Evolutionary conservation across 1,140 invertebrate genomes (phyloP), one percentile per base, ranked within the genome.

Genomic region (Akabosia matsudoensis): DNA sequence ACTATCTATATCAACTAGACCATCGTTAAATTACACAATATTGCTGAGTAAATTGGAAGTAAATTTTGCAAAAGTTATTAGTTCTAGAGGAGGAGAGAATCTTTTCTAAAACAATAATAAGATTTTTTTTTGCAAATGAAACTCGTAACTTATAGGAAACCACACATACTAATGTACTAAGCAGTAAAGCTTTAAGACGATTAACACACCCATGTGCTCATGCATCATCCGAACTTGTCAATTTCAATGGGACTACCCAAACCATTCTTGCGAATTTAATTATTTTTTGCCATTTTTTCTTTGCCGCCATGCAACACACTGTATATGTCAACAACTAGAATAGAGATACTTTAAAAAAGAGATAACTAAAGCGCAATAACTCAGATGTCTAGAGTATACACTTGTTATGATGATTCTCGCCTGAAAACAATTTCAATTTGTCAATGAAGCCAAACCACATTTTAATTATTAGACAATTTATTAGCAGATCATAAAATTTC

Each of bases 201-300:
- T 45, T 18, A 45, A 45, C 37, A 45, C 61, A 67, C 61, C 24
- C 28, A 10, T 30, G 22, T n/a, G 31, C 61, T 30, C 61, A 67
- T 56, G 54, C 22, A 56, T 67, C 61, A 67, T 67, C 10, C 61
- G 22, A 3, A 4, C 28, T 67, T 67, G 61, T 67, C 61, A 67
- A 31, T 67, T 67, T 31, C 61, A 67, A 67, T 67, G 61, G 61
- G 30, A 31, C 61, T 67, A 31, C 61, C 22, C 61, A 30, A n/a
- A 2, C 22, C 28, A 31, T 67, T 67, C 13, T 10, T 45, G n/a
- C 28, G 22, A 67, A 30, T 67, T 67, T 22, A 67, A 67, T 67
- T 67, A 30, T 30, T 67, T 67, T 67, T 28, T 31, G 30, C 61
- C 61, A 67, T 10, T 67, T 67, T 31, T 61, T 61, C 7, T 45